Evolutionary conservation across 92 coral and sea anemone species (phyloP), one percentile per base, ranked within the genome.

Genomic region (Muricea muricata): DNA sequence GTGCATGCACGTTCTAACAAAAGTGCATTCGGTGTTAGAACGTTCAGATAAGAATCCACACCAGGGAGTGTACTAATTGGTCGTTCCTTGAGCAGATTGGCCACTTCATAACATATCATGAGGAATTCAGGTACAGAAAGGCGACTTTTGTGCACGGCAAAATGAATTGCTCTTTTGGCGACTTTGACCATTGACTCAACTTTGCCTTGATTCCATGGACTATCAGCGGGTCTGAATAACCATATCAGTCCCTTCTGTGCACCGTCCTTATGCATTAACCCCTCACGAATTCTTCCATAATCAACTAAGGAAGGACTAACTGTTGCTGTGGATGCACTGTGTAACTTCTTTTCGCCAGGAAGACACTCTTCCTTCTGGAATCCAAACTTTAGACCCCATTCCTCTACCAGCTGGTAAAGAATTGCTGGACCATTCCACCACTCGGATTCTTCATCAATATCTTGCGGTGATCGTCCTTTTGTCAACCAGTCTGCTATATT

Each of bases 171-270:
- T 41, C 93, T 83, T 60, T 92, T 87, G 60, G 93, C 88, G 9
- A 47, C 30, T 78, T 90, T 92, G 31, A 92, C 85, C 73, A 92
- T 83, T 6, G 92, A 85, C 69, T 90, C 89, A 73, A 87, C 93
- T 56, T 91, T 91, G 45, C 93, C 95, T 80, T 92, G 95, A 68
- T 92, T 57, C 93, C 91, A 87, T 0, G 91, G 93, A 80, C 93
- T 92, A 65, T 90, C 90, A 48, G 93, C 92, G 35, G 91, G 91
- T 21, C 96, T 91, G 70, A 87, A 90, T 23, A 67, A 70, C 90
- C 96, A 92, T 23, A 88, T 87, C 15, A 74, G 68, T 25, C 93
- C 91, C 14, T 90, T 90, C 84, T 87, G 71, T 1, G 65, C 85
- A 46, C 85, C 84, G 31, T 61, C 65, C 72, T 72, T 83, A 11